Percentiles rank a stretch among this genome's conserved stretches.
Evolutionary conservation across 37 sponge, comb jelly and placozoan genomes (phyloP).

Genomic region (Cliona cf. orientalis): DNA sequence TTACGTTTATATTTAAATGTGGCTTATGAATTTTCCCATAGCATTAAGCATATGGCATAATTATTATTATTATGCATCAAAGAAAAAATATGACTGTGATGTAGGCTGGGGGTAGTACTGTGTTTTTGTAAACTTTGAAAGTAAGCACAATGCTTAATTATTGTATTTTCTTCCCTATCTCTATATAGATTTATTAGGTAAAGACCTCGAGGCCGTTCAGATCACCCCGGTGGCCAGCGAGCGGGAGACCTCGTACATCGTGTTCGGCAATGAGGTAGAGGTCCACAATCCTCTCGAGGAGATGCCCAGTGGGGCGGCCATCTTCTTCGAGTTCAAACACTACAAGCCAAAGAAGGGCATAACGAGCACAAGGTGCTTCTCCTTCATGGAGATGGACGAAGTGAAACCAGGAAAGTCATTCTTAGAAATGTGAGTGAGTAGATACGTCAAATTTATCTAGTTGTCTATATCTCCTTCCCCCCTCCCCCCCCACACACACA

Average conservation of each 20-base stretch:
- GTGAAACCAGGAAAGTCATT: constrained; percentile 59
- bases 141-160: no score
- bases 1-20: no score
- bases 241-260: constrained; percentile 36
- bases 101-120: no score
- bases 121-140: no score
- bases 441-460: no score
- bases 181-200: neutral
- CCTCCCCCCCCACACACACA: no score
- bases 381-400: constrained; percentile 87
- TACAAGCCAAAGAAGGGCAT: constrained; percentile 69
- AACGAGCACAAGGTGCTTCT: constrained; percentile 70
- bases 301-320: constrained; percentile 55
- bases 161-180: neutral
- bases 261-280: constrained; percentile 37
- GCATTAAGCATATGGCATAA: no score
- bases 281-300: constrained; percentile 57
- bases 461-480: no score
- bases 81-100: no score
- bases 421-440: constrained; percentile 74
- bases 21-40: no score
- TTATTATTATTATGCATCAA: no score
- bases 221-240: constrained; percentile 45
- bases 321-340: constrained; percentile 85
- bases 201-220: constrained; percentile 30